Base-by-base conservation (phyloP, 1,140 invertebrate genomes). In the Cyclargus thomasi region DNA sequence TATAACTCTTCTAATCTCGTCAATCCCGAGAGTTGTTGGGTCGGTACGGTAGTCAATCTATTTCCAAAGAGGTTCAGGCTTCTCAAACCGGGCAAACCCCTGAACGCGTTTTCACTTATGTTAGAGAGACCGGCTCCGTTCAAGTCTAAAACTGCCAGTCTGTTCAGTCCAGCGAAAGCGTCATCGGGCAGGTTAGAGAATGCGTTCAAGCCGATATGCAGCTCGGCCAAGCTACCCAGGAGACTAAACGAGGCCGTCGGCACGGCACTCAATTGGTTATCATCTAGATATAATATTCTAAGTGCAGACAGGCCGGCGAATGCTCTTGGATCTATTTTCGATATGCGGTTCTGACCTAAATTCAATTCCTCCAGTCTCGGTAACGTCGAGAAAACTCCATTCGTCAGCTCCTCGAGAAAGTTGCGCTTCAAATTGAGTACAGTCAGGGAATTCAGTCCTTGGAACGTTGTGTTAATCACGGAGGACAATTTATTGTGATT, bases 401-500 rank as follows among this genome's bases (percentile, higher is more conserved):
- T 93, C 6, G 94, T 94, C 3, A 98, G 86, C 75, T 94, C 94
- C 81, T 96, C 94, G 5, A 98, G 83, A 72, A 95, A 95, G 86
- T 98, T 98, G 64, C 95, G 94, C 62, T 95, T 91, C 55, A 97
- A 85, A 82, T 96, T 96, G 14, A 98, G 90, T 3, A 97, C 95
- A 0, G 94, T 95, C 20, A 97, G 85, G 0, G 94, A 94, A 57
- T 92, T 93, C 10, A 98, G 87, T 1, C 96, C 96, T 67, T 94
- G 92, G 74, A 97, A 97, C 4, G 95, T 96, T 63, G 91, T 93
- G 82, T 96, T 96, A 17, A 93, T 94, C 6, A 97, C 88, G 2
- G 93, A 92, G 0, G 96, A 96, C 74, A 98, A 93, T 85, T 96
- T 96, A 78, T 97, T 97, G 79, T 96, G 93, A 81, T 95, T 95